These are phyloP conservation scores for Cordylochernes scorpioides DNA, from an alignment of 2,888 invertebrate genomes.

Conservation along the genomic window DNA sequence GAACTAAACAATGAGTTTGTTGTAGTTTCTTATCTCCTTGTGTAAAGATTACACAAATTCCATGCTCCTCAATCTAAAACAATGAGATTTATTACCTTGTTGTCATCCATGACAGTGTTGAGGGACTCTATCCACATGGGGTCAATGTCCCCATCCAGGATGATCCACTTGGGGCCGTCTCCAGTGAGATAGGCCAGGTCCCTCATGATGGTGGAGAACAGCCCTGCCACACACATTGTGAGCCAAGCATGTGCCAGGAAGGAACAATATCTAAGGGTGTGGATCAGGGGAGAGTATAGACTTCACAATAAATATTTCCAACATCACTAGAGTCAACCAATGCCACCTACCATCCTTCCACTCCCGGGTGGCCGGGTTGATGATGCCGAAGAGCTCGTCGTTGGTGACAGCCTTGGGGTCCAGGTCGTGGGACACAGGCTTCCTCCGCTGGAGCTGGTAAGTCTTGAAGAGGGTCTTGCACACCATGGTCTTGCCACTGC, in stretches of 20 bases:
- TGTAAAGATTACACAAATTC: too few relatives aligned
- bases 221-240: slow-evolving; percentile 32
- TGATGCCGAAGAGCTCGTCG: slow-evolving; percentile 85
- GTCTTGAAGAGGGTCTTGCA: slow-evolving; percentile 78
- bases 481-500: slow-evolving; percentile 77
- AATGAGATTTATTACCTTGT: slow-evolving; percentile 50
- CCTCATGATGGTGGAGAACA: slow-evolving; percentile 81
- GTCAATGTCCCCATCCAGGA: slow-evolving; percentile 87
- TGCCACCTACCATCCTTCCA: slow-evolving; percentile 56
- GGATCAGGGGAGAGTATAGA: too few relatives aligned
- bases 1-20: too few relatives aligned
- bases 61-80: too few relatives aligned
- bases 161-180: slow-evolving; percentile 63
- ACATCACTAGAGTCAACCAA: not conserved
- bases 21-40: too few relatives aligned
- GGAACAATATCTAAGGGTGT: too few relatives aligned
- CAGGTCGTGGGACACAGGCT: slow-evolving; percentile 66
- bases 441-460: slow-evolving; percentile 56
- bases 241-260: too few relatives aligned
- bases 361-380: slow-evolving; percentile 81
- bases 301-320: not conserved
- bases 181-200: slow-evolving; percentile 70
- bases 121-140: slow-evolving; percentile 97
- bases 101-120: slow-evolving; percentile 95
- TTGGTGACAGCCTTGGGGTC: slow-evolving; percentile 94